Conservation (phyloP, 2,888 invertebrate species). For the Heliconius charithonia region DNA sequence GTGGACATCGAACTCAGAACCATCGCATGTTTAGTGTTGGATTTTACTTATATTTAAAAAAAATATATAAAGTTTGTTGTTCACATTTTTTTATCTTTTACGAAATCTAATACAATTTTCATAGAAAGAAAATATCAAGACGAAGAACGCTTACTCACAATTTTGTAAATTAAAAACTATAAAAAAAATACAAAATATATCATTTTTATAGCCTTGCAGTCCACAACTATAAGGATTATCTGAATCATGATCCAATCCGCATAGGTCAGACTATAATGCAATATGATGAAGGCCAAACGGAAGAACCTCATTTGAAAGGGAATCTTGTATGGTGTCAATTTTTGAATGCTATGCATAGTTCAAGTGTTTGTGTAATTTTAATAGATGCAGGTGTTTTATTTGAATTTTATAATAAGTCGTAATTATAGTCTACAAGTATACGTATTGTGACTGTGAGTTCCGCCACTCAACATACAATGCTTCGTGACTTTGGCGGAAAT, state of each 20-base stretch:
- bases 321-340: constrained; percentile 22
- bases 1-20: too few species aligned
- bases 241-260: constrained; percentile 17
- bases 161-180: not conserved
- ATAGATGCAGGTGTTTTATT: constrained; percentile 19
- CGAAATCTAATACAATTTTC: not conserved
- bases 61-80: too few species aligned
- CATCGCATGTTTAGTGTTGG: too few species aligned
- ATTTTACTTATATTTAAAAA: too few species aligned
- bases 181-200: not conserved
- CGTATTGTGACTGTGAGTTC: not conserved
- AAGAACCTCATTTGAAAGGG: constrained; percentile 26
- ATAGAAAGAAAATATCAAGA: too few species aligned
- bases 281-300: constrained; percentile 15
- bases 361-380: constrained; percentile 11
- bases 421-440: not conserved
- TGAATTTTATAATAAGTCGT: not conserved
- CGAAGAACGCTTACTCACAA: not conserved
- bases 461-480: too few species aligned
- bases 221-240: not conserved
- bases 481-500: too few species aligned
- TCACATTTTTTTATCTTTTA: not conserved
- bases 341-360: constrained; percentile 15
- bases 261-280: not conserved
- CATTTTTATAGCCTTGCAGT: not conserved